A percentile compares a stretch with the other conserved stretches of the same genome.
Evolutionary conservation across 2,113 vertebrate species (phyloP).

Genomic region (Tursiops truncatus): DNA sequence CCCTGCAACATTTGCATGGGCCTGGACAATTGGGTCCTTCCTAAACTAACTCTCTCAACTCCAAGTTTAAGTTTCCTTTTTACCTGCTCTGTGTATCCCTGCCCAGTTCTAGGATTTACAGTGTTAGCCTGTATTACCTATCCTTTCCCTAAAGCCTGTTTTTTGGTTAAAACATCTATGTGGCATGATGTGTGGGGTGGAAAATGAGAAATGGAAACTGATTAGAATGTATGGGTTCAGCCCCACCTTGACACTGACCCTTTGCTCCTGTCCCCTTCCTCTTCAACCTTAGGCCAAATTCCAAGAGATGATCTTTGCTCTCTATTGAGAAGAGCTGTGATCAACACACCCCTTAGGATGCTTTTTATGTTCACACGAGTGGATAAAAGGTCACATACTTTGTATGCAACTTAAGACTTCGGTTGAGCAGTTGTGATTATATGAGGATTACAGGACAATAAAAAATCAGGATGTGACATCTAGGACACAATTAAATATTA

Average conservation of each 20-base stretch:
- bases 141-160: neutral
- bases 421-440: conserved; percentile 10
- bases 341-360: conserved; percentile 39
- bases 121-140: neutral
- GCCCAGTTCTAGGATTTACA: neutral
- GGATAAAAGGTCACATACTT: conserved; percentile 56
- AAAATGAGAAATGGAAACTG: neutral
- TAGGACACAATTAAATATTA: conserved; percentile 51
- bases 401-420: conserved; percentile 44
- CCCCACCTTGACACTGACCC: conserved; percentile 15
- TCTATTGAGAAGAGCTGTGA: conserved; percentile 42
- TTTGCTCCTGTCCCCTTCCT: neutral
- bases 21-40: neutral
- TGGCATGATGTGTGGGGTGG: neutral
- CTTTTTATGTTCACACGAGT: conserved; percentile 16
- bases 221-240: neutral
- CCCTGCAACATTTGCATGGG: neutral
- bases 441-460: conserved; percentile 37
- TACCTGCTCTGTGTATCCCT: neutral
- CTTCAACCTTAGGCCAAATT: conserved; percentile 38
- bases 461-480: conserved; percentile 34
- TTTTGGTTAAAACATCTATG: neutral
- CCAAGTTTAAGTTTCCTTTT: neutral
- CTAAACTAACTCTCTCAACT: neutral
- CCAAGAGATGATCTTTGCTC: conserved; percentile 67